Evolutionary conservation across 2,888 invertebrate genomes (phyloP), one percentile per base, ranked within the genome.

Genomic region (Myopa testacea): DNA sequence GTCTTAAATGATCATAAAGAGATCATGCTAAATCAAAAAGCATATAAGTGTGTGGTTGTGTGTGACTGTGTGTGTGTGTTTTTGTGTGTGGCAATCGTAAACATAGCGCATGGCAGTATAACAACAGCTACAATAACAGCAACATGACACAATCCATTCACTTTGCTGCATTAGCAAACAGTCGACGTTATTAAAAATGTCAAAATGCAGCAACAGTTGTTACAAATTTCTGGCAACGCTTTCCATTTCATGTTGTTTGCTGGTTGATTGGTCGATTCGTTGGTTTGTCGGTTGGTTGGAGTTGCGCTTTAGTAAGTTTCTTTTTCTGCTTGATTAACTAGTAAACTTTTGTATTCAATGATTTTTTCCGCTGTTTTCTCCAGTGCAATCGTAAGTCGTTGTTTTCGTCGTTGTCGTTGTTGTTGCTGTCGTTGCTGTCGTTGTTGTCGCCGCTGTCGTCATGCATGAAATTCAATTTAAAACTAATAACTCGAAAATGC

Each of bases 381-480:
- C 19, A 14, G 8, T 19, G 62, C 50, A 50, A n/a, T 37, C 38
- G 67, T 38, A 38, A 4, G 38, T 40, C 40, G 26, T 26, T 26
- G 26, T 38, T 37, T 67, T 40, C 40, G n/a, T 67, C 38, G 0
- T n/a, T 67, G n/a, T 67, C 16, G 16, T 65, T 67, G n/a, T 67
- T 1, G 16, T 65, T 7, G 8, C 14, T 50, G 16, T 16, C n/a
- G 19, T 45, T 4, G 45, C 40, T 8, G 68, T n/a, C 45, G 45
- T 40, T 19, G 19, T 38, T 19, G 68, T 40, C 40, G 55, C 37
- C 70, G 37, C 16, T 55, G 69, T 55, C 58, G 70, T 70, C 70
- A 70, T 52, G 70, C 70, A 70, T 70, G 70, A 52, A 70, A 70
- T 55, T 70, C 70, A 70, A 70, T 70, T 70, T 70, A 7, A 70